Base-by-base conservation (phyloP, 2,797 vertebrate species). In the Erithacus rubecula region DNA sequence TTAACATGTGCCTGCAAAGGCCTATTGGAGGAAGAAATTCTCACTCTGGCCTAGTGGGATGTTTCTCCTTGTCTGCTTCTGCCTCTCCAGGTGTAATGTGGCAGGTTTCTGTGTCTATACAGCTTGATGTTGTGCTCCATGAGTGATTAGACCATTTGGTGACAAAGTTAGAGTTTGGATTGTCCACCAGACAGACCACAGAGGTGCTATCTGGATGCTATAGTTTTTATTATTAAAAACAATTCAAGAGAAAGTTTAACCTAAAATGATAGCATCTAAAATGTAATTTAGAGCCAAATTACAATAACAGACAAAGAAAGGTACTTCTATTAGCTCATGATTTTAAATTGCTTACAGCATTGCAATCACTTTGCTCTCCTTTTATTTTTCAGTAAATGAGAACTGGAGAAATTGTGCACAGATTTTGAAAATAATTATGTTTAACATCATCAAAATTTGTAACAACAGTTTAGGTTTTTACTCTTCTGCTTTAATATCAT, bases 211-310 rank as follows among this genome's bases (percentile, higher is more conserved):
- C 15, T 60, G 62, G 20, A n/a, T 77, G 11, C 11, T 47, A 34
- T 11, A 12, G 3, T 4, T 68, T 81, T 68, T 53, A 39, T 29
- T 56, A 16, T 11, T 18, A 67, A 62, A 60, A 77, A 65, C 76
- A 5, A 10, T 12, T 10, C 20, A 3, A 13, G 59, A 52, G 34
- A 52, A 91, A 58, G 4, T 58, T 83, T 64, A 75, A 71, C 14
- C 17, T 75, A 68, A 46, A 81, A 34, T 70, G 71, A 82, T 36
- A 87, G 24, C 11, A 41, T 75, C 21, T 81, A 49, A 90, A 90
- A 88, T 65, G 18, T 16, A 62, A 88, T 86, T 81, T 86, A 68
- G 71, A 83, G 30, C 44, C 34, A 88, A 75, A 81, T 86, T 71
- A 49, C 10, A 86, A 32, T 58, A 30, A 71, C 7, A 52, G 4